Evolutionary conservation across 2,113 vertebrate genomes (phyloP).

Genomic region (Choloepus hoffmanni): DNA sequence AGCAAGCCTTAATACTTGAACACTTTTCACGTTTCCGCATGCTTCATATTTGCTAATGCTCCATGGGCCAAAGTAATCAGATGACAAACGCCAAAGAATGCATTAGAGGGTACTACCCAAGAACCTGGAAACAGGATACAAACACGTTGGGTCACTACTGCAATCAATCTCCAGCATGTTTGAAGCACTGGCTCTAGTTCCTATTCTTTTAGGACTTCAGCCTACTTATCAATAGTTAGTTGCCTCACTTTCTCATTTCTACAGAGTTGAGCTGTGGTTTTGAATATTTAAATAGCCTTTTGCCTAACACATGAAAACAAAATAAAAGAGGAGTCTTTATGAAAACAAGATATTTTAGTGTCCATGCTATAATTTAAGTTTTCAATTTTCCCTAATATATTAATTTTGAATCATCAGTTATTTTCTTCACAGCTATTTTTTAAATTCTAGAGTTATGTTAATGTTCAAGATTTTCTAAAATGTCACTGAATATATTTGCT

Average conservation of each 20-base stretch:
- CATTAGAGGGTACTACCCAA: background rate
- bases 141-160: fast-evolving
- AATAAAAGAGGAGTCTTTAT: background rate
- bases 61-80: background rate
- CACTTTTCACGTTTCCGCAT: background rate
- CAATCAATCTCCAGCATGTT: fast-evolving
- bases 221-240: background rate
- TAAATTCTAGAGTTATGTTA: background rate
- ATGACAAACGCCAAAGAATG: background rate
- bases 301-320: background rate
- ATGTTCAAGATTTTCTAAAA: background rate
- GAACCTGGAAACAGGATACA: too few relatives aligned
- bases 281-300: background rate
- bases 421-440: constrained; percentile 8
- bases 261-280: background rate
- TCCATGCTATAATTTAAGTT: background rate
- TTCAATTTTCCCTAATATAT: background rate
- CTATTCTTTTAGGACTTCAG: background rate
- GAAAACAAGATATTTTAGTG: constrained; percentile 14
- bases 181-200: fast-evolving
- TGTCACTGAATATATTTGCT: background rate
- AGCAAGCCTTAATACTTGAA: background rate
- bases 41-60: background rate
- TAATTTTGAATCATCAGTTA: constrained; percentile 4
- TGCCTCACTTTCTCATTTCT: background rate